Percentiles rank a stretch among this genome's conserved stretches.
phyloP scores from a whole-genome alignment of 2,113 vertebrate genomes.

The Talpa occidentalis region DNA sequence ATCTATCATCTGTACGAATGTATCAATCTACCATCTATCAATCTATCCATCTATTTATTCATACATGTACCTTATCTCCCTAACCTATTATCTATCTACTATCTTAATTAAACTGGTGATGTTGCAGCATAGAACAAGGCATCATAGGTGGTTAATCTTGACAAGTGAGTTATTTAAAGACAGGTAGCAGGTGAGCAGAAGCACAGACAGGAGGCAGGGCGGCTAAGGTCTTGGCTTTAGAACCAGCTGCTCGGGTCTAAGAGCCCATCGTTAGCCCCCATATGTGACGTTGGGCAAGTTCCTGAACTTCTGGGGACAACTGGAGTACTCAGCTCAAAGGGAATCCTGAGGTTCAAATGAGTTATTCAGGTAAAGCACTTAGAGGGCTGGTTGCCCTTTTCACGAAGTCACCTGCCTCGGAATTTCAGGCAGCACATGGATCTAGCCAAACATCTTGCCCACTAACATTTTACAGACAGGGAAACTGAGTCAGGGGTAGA shows the following conservation, averaged over 20 bases:
- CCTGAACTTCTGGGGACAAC: background rate
- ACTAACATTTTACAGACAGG: background rate
- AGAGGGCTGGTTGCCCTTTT: rapidly evolving
- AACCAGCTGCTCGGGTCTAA: rapidly evolving
- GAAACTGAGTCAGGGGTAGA: conserved; percentile 15
- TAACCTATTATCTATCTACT: background rate
- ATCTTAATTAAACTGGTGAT: rapidly evolving
- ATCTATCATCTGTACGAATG: background rate
- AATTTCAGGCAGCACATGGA: too few species aligned
- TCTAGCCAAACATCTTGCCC: background rate
- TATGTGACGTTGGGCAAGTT: too few species aligned
- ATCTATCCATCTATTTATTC: too few species aligned
- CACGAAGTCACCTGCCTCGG: background rate
- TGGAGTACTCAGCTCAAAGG: rapidly evolving
- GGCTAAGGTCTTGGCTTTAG: background rate
- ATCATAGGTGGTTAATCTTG: rapidly evolving
- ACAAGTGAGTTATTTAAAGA: rapidly evolving
- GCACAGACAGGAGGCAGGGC: rapidly evolving
- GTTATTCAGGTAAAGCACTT: background rate
- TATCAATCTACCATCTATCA: background rate
- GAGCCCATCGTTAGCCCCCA: background rate
- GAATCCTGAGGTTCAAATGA: rapidly evolving
- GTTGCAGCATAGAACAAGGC: rapidly evolving
- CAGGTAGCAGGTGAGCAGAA: rapidly evolving
- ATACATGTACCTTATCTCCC: too few species aligned